A percentile compares a stretch with the other conserved stretches of the same genome.
phyloP scores from a whole-genome alignment of 2,113 vertebrate species.

The Callionymus lyra region DNA sequence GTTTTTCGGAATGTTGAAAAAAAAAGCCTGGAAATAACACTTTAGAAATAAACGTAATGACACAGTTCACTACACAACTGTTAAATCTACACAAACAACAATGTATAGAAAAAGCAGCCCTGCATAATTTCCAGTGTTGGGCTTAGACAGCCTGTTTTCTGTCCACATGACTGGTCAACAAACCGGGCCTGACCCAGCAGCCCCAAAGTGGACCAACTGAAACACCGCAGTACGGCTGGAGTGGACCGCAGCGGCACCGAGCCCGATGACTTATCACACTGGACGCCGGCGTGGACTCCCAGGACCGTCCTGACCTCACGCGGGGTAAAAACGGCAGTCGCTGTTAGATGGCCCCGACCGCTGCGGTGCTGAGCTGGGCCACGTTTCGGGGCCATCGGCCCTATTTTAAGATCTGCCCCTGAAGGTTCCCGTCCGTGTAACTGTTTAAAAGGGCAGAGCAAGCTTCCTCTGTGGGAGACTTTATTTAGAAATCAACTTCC shows the following conservation, averaged over 20 bases:
- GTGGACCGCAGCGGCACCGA: conserved; percentile 41
- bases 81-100: too few species aligned
- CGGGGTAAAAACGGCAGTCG: conserved; percentile 57
- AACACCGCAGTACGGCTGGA: conserved; percentile 32
- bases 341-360: conserved; percentile 37
- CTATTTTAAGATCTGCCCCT: conserved; percentile 45
- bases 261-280: conserved; percentile 55
- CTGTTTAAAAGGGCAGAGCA: conserved; percentile 34
- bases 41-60: too few species aligned
- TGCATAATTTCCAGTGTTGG: neutral
- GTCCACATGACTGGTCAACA: conserved; percentile 20
- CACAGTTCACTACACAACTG: too few species aligned
- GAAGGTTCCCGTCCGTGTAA: conserved; percentile 46
- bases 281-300: conserved; percentile 39
- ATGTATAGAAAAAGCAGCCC: too few species aligned
- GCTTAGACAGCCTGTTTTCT: conserved; percentile 22
- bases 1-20: too few species aligned
- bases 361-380: conserved; percentile 46
- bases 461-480: conserved; percentile 40
- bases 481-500: conserved; percentile 65
- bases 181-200: conserved; percentile 41
- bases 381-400: conserved; percentile 19
- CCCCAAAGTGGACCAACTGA: conserved; percentile 34
- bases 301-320: conserved; percentile 54
- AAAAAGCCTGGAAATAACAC: too few species aligned